phyloP scores from a whole-genome alignment of 1,140 invertebrate genomes.

The Bombyx mori region ASM3026992v2 NC_085124.1:5925001-5925500 shows the following conservation, averaged over 20 bases:
- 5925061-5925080: no score
- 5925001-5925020: not conserved
- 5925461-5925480: no score
- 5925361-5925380: constrained; percentile 38
- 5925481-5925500: no score
- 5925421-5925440: not conserved
- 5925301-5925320: no score
- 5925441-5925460: not conserved
- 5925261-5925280: no score
- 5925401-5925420: constrained; percentile 37
- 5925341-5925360: not conserved
- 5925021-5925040: not conserved
- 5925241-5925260: not conserved
- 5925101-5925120: no score
- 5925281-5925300: no score
- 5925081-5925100: no score
- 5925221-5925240: constrained; percentile 26
- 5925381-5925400: constrained; percentile 38
- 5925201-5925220: constrained; percentile 26
- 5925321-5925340: not conserved
- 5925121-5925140: not conserved
- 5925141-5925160: constrained; percentile 10
- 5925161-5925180: constrained; percentile 7
- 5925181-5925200: constrained; percentile 17
- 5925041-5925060: not conserved